phyloP scores from a whole-genome alignment of 2,113 vertebrate genomes.

The Dendrocopos noguchii region DNA sequence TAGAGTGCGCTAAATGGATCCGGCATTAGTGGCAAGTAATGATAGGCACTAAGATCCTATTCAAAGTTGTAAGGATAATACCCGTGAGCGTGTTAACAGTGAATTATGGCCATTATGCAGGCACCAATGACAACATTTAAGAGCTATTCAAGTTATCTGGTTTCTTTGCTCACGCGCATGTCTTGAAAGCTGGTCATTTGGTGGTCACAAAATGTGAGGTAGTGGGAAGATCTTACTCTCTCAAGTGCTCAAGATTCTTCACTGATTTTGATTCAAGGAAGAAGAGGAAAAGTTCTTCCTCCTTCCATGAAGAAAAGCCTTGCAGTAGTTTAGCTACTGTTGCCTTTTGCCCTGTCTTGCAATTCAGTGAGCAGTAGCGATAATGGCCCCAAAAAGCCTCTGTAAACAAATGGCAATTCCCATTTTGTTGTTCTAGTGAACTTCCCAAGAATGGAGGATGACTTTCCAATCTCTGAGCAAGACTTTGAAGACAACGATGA shows the following conservation, averaged over 20 bases:
- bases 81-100: slow-evolving; percentile 26
- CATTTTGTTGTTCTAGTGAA: slow-evolving; percentile 76
- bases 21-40: slow-evolving; percentile 25
- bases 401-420: slow-evolving; percentile 22
- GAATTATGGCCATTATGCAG: slow-evolving; percentile 48
- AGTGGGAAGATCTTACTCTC: not conserved
- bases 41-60: not conserved
- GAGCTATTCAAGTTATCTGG: not conserved
- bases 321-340: not conserved
- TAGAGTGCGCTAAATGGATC: slow-evolving; percentile 14
- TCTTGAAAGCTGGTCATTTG: slow-evolving; percentile 9
- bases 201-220: not conserved
- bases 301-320: not conserved
- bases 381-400: not conserved
- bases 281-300: not conserved
- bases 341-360: not conserved
- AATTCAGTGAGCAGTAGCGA: not conserved
- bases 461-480: slow-evolving; percentile 66
- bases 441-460: slow-evolving; percentile 69
- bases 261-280: not conserved
- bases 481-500: slow-evolving; percentile 72
- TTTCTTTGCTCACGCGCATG: not conserved
- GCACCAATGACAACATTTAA: slow-evolving; percentile 31
- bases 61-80: slow-evolving; percentile 35
- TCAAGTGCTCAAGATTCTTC: not conserved